Conservation (phyloP, 2,113 vertebrate genomes). For the Crotalus viridis region DNA sequence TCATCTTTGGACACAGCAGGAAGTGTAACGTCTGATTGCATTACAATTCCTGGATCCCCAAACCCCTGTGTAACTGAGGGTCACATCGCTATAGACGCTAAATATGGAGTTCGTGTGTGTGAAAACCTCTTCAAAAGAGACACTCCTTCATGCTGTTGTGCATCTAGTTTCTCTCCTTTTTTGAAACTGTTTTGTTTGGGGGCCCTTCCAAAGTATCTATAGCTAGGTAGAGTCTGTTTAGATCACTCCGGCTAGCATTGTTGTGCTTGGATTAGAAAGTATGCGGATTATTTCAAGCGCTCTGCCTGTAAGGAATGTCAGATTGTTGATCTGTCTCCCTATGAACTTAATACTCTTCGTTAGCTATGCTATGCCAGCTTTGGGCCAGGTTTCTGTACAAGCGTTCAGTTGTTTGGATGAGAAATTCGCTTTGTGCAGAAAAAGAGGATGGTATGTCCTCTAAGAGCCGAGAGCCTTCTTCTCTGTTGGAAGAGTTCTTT, state of each 20-base stretch:
- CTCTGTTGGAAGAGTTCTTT: conserved; percentile 60
- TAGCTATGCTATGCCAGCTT: conserved; percentile 43
- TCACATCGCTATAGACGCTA: background rate
- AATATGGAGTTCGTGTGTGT: background rate
- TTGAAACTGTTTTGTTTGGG: conserved; percentile 1
- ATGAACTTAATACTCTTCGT: conserved; percentile 43
- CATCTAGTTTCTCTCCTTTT: conserved; percentile 31
- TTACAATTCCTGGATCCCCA: conserved; percentile 32
- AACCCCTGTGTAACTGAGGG: conserved; percentile 6
- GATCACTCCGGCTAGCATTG: conserved; percentile 42
- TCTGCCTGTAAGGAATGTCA: conserved; percentile 54
- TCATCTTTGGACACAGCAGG: background rate
- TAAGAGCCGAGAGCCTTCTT: conserved; percentile 49
- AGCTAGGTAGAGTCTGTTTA: conserved; percentile 56
- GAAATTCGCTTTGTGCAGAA: conserved; percentile 44
- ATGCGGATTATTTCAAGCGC: conserved; percentile 61
- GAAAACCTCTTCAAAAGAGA: background rate
- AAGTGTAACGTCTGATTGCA: background rate
- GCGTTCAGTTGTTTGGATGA: conserved; percentile 50
- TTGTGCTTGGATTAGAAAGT: conserved; percentile 51
- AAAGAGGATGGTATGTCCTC: conserved; percentile 49
- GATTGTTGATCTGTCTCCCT: conserved; percentile 55
- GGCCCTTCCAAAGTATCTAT: conserved; percentile 56
- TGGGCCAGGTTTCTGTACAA: conserved; percentile 45
- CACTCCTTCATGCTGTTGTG: conserved; percentile 15